Evolutionary conservation across 2,888 invertebrate genomes (phyloP).

Genomic region (Hedychridium roseum): DNA sequence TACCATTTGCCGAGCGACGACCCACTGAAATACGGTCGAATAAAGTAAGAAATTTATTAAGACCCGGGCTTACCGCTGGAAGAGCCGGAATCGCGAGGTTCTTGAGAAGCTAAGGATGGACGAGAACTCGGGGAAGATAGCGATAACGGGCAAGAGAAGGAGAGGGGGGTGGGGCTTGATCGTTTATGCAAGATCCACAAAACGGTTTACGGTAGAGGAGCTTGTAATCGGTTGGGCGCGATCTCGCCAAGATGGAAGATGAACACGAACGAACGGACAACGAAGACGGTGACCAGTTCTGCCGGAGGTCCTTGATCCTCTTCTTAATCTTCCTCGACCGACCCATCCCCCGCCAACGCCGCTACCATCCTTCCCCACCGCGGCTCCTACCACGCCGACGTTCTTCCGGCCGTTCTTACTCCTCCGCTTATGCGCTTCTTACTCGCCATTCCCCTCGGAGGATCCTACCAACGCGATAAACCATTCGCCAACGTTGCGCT

Average conservation of each 20-base stretch:
- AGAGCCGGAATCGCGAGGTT: too few species aligned
- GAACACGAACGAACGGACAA: slow-evolving; percentile 15
- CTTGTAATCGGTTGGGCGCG: not conserved
- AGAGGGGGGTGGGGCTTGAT: too few species aligned
- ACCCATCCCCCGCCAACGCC: slow-evolving; percentile 29
- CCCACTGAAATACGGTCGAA: too few species aligned
- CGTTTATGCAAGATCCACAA: not conserved
- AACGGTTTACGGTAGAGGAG: not conserved
- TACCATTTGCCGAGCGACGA: too few species aligned
- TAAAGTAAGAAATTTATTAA: too few species aligned
- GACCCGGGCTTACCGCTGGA: too few species aligned
- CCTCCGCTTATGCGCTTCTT: slow-evolving; percentile 35
- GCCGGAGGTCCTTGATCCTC: slow-evolving; percentile 43
- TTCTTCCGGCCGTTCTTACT: too few species aligned
- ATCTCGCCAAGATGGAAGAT: slow-evolving; percentile 25
- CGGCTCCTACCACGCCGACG: not conserved
- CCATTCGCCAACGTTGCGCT: too few species aligned
- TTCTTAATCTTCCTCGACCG: slow-evolving; percentile 43
- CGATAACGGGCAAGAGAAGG: too few species aligned
- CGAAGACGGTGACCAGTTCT: slow-evolving; percentile 41
- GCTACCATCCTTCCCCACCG: slow-evolving; percentile 14
- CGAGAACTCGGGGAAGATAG: too few species aligned
- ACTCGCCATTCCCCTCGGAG: slow-evolving; percentile 8
- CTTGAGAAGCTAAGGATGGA: too few species aligned
- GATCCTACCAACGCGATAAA: too few species aligned